Evolutionary conservation across 2,113 vertebrate genomes (phyloP).

Genomic region (Cyprinodon variegatus): DNA sequence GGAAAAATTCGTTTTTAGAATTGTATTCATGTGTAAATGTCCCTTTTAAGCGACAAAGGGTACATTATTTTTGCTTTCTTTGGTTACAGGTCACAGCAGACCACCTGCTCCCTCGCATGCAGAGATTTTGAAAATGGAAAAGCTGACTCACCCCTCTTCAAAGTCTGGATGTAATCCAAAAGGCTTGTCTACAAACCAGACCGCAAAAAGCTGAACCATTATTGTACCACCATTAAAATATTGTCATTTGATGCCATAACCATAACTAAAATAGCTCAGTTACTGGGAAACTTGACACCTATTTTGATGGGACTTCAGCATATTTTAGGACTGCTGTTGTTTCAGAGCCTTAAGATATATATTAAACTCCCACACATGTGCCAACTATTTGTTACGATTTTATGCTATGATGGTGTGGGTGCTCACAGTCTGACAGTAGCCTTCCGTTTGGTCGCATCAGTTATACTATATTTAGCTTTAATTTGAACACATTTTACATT

Average conservation of each 20-base stretch:
- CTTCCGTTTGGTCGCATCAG: not conserved
- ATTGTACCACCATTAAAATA: not conserved
- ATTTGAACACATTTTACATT: not conserved
- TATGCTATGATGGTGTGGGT: not conserved
- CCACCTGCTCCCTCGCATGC: conserved; percentile 48
- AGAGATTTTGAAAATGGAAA: conserved; percentile 19
- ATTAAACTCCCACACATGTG: conserved; percentile 11
- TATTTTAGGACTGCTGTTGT: not conserved
- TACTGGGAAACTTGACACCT: not conserved
- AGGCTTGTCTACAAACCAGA: not conserved
- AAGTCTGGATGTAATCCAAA: not conserved
- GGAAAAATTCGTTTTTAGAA: conserved; percentile 4
- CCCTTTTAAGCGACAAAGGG: no score
- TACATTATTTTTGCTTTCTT: conserved; percentile 9
- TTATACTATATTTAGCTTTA: not conserved
- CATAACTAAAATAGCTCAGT: not conserved
- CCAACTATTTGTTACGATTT: conserved; percentile 17
- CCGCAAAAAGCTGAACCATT: not conserved
- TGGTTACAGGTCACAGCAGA: conserved; percentile 19
- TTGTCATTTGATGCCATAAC: not conserved
- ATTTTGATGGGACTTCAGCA: not conserved
- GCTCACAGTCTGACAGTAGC: conserved; percentile 4
- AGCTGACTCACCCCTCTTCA: conserved; percentile 5
- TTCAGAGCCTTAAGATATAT: not conserved
- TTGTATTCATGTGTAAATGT: not conserved